Evolutionary conservation across 2,797 vertebrate species (phyloP).

Genomic region (Ptychadena robeensis): DNA sequence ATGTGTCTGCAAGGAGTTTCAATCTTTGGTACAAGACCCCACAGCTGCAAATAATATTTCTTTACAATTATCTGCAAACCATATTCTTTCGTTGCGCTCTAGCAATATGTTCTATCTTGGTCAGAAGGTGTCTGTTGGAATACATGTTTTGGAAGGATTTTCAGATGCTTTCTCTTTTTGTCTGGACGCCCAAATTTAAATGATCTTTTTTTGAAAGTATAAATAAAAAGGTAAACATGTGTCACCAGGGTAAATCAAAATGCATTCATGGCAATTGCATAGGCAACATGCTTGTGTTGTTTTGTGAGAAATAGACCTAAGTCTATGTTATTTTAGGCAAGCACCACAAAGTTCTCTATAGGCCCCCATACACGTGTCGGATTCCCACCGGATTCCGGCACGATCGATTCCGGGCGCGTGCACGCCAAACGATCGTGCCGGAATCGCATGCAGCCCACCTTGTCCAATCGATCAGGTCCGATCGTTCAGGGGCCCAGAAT

Average conservation of each 20-base stretch:
- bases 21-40: slow-evolving; percentile 64
- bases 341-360: no score
- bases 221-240: background rate
- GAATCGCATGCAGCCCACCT: no score
- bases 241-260: background rate
- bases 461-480: no score
- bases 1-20: slow-evolving; percentile 74
- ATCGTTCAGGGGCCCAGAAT: no score
- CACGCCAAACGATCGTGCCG: no score
- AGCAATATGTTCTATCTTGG: slow-evolving; percentile 24
- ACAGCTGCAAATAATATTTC: slow-evolving; percentile 72
- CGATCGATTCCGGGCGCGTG: no score
- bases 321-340: no score
- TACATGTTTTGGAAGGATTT: background rate
- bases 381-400: no score
- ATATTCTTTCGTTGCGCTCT: slow-evolving; percentile 60
- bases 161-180: background rate
- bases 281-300: background rate
- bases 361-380: no score
- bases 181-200: background rate
- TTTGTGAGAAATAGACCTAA: no score
- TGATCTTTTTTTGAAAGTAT: background rate
- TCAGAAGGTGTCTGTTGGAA: background rate
- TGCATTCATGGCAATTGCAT: background rate
- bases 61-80: slow-evolving; percentile 63